Percentiles rank a stretch among this genome's conserved stretches.
Evolutionary conservation across 2,888 invertebrate genomes (phyloP).

Genomic region (Pyrrhosoma nymphula): DNA sequence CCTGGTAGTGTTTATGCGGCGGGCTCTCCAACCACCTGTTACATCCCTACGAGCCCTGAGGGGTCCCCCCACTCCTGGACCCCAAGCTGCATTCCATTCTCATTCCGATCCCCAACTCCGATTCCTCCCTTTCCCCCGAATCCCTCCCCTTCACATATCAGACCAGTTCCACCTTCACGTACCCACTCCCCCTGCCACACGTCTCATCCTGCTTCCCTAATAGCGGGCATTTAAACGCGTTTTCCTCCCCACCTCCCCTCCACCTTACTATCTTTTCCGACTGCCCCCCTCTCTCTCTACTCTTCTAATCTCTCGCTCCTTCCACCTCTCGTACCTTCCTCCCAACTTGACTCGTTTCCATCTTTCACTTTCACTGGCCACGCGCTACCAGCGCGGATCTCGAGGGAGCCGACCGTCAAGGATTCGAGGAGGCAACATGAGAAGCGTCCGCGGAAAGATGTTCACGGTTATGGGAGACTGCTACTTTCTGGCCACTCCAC

Average conservation of each 20-base stretch:
- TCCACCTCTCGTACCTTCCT: not conserved
- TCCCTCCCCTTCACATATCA: not conserved
- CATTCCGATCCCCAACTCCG: not conserved
- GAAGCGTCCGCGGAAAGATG: no score
- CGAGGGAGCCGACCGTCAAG: not conserved
- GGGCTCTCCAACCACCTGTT: not conserved
- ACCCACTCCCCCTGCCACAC: not conserved
- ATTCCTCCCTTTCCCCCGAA: not conserved
- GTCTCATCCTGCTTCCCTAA: not conserved
- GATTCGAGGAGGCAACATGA: no score
- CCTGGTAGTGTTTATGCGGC: not conserved
- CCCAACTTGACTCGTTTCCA: not conserved
- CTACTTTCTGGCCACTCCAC: no score
- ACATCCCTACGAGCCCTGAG: not conserved
- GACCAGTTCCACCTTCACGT: not conserved
- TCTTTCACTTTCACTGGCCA: conserved; percentile 25
- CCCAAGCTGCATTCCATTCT: conserved; percentile 20
- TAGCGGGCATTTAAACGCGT: conserved; percentile 26
- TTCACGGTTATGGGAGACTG: no score
- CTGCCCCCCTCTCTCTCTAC: not conserved
- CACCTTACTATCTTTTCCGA: not conserved
- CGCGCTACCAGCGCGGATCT: not conserved
- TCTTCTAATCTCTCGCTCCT: not conserved
- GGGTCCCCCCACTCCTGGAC: not conserved
- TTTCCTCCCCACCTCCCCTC: not conserved